A percentile compares a stretch with the other conserved stretches of the same genome.
Evolutionary conservation across 2,888 invertebrate genomes (phyloP).

Genomic region (Tenthredo scrophulariae): DNA sequence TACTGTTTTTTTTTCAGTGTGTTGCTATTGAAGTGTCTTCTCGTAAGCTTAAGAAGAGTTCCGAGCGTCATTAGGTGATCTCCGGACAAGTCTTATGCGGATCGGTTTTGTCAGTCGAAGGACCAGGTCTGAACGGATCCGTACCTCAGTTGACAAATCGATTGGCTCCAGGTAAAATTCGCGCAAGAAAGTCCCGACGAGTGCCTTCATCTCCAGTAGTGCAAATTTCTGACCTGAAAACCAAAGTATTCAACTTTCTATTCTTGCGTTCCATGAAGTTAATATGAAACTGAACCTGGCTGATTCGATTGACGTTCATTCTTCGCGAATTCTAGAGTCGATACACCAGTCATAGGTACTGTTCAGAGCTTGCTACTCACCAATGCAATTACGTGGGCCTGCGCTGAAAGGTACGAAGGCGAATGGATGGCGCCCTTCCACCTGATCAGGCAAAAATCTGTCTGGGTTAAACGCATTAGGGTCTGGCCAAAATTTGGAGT

Average conservation of each 20-base stretch:
- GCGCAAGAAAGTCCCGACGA: slow-evolving; percentile 63
- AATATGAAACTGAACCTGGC: too few species aligned
- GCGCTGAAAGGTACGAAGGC: slow-evolving; percentile 86
- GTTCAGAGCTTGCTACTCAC: not conserved
- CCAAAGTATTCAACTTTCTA: not conserved
- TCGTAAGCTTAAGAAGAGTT: too few species aligned
- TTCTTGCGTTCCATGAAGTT: not conserved
- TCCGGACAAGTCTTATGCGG: slow-evolving; percentile 57
- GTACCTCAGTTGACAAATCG: slow-evolving; percentile 64
- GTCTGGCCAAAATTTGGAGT: slow-evolving; percentile 83
- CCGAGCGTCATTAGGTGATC: not conserved
- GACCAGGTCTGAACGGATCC: slow-evolving; percentile 62
- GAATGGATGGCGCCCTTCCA: slow-evolving; percentile 80
- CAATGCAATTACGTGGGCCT: slow-evolving; percentile 83
- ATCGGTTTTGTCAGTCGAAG: slow-evolving; percentile 64
- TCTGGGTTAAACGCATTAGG: slow-evolving; percentile 84
- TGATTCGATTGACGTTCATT: too few species aligned
- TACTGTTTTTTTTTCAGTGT: too few species aligned
- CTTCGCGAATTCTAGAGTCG: too few species aligned
- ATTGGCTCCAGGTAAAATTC: slow-evolving; percentile 69
- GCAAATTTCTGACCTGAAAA: slow-evolving; percentile 66
- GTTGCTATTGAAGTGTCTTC: too few species aligned
- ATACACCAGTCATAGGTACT: too few species aligned
- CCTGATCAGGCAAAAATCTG: slow-evolving; percentile 82
- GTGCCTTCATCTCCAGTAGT: slow-evolving; percentile 68